phyloP scores from a whole-genome alignment of 2,888 invertebrate species.

The Willowsia nigromaculata region DNA sequence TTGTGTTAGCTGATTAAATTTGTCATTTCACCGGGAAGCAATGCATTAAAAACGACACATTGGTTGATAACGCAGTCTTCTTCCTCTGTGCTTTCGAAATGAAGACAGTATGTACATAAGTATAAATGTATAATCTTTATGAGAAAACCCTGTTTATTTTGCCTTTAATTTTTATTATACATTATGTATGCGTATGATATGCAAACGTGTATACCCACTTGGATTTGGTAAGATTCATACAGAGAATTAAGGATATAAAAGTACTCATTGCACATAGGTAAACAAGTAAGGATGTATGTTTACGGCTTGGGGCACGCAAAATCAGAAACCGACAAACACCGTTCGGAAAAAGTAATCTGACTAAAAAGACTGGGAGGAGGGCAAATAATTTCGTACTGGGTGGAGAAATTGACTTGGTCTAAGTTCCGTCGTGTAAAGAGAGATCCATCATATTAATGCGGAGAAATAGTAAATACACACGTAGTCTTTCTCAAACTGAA shows the following conservation, averaged over 20 bases:
- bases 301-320: background rate
- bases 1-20: conserved; percentile 49
- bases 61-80: background rate
- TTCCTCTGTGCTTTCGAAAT: background rate
- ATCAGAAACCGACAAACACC: background rate
- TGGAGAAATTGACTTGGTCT: background rate
- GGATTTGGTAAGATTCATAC: no score
- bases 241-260: background rate
- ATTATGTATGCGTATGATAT: no score
- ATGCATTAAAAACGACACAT: conserved; percentile 9
- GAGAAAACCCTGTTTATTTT: no score
- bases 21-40: conserved; percentile 23
- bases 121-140: background rate
- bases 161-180: no score
- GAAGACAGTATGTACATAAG: background rate
- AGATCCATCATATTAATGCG: background rate
- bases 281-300: background rate
- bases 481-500: background rate
- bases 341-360: conserved; percentile 33
- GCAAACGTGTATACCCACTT: no score
- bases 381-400: conserved; percentile 51
- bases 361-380: conserved; percentile 47
- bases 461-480: no score
- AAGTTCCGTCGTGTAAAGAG: background rate
- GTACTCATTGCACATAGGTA: background rate